Evolutionary conservation across 2,797 vertebrate genomes (phyloP).

Genomic region (Synaphobranchus kaupii): DNA sequence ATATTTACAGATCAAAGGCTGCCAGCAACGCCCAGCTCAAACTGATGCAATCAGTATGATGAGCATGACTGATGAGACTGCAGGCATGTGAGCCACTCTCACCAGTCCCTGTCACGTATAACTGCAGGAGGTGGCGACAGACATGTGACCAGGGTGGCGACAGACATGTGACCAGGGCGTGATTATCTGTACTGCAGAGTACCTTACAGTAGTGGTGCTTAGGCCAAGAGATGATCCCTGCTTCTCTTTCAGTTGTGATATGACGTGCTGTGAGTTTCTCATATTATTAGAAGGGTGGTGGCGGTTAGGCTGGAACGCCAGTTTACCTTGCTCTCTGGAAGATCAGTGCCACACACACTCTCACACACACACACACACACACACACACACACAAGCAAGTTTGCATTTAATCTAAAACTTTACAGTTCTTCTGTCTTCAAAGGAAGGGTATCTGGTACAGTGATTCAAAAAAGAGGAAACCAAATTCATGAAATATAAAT

Average conservation of each 20-base stretch:
- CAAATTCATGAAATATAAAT: not conserved
- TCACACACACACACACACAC: not conserved
- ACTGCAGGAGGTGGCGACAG: slow-evolving; percentile 39
- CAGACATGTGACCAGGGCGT: too few relatives aligned
- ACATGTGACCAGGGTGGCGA: too few relatives aligned
- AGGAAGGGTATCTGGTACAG: not conserved
- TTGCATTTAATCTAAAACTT: not conserved
- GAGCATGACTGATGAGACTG: slow-evolving; percentile 56
- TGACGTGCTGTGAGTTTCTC: not conserved
- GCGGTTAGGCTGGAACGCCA: not conserved
- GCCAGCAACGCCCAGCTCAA: slow-evolving; percentile 62
- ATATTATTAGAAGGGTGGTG: not conserved
- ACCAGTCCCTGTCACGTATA: slow-evolving; percentile 37
- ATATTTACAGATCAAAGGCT: slow-evolving; percentile 76
- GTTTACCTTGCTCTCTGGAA: not conserved
- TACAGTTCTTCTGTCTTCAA: not conserved
- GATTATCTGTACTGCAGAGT: slow-evolving; percentile 8
- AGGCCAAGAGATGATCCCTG: slow-evolving; percentile 25
- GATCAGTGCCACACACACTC: slow-evolving; percentile 24
- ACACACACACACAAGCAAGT: not conserved
- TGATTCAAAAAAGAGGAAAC: not conserved
- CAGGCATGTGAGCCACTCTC: slow-evolving; percentile 44
- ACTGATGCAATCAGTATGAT: slow-evolving; percentile 60
- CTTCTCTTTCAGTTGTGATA: not conserved
- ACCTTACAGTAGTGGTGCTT: slow-evolving; percentile 33